phyloP scores from a whole-genome alignment of 2,888 invertebrate species.

The Tromatobia lineatoria region DNA sequence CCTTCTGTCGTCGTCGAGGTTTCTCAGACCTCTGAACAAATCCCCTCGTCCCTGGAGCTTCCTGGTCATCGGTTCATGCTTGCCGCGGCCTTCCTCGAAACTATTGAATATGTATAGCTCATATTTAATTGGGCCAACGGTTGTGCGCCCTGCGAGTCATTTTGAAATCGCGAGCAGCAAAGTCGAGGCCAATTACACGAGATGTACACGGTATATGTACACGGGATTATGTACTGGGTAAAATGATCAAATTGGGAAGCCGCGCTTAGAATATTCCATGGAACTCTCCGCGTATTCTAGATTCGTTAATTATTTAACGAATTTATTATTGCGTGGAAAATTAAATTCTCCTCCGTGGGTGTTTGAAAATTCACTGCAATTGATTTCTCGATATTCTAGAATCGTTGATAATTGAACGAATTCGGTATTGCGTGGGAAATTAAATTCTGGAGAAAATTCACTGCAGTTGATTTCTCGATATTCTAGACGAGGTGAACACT shows the following conservation, averaged over 20 bases:
- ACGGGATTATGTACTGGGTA: neutral
- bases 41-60: neutral
- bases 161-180: conserved; percentile 24
- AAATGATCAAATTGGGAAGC: conserved; percentile 42
- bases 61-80: conserved; percentile 1
- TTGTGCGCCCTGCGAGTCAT: conserved; percentile 60
- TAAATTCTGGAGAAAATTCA: conserved; percentile 42
- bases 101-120: conserved; percentile 83
- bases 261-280: conserved; percentile 28
- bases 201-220: conserved; percentile 43
- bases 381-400: neutral
- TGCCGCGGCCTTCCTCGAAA: conserved; percentile 52
- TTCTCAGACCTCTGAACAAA: conserved; percentile 10
- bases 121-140: conserved; percentile 81
- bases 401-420: no score
- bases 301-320: neutral
- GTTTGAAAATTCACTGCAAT: neutral
- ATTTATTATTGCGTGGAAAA: conserved; percentile 23
- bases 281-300: neutral
- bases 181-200: conserved; percentile 74
- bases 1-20: conserved; percentile 45
- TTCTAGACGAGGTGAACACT: conserved; percentile 12
- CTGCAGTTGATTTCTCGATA: neutral
- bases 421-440: conserved; percentile 28
- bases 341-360: conserved; percentile 51